Conservation (phyloP, 2,888 invertebrate genomes). For the Archips crataeganus region DNA sequence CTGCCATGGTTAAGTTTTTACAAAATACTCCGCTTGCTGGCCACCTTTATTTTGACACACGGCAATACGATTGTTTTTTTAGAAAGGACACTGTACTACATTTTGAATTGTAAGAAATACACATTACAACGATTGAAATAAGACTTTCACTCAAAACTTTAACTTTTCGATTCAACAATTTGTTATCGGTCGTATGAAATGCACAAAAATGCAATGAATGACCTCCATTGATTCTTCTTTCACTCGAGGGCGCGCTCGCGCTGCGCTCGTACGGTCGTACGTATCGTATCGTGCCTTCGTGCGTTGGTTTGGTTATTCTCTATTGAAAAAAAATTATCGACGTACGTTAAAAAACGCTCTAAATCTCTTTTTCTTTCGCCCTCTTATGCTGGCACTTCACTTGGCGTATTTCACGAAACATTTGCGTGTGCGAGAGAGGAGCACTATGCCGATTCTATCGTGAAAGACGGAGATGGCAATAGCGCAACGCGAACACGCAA, state of each 20-base stretch:
- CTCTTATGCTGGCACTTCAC: too few relatives aligned
- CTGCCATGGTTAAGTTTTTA: conserved; percentile 79
- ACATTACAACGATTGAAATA: conserved; percentile 60
- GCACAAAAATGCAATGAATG: conserved; percentile 82
- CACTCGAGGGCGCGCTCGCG: conserved; percentile 57
- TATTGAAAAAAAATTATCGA: too few relatives aligned
- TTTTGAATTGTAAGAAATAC: conserved; percentile 55
- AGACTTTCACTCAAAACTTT: conserved; percentile 53
- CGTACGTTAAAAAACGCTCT: too few relatives aligned
- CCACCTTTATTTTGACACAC: conserved; percentile 56
- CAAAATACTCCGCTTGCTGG: conserved; percentile 45
- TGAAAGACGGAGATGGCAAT: too few relatives aligned
- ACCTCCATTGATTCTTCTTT: conserved; percentile 81
- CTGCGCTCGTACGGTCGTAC: too few relatives aligned
- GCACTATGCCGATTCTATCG: too few relatives aligned
- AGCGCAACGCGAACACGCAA: too few relatives aligned
- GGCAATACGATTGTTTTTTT: conserved; percentile 47
- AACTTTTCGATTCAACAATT: conserved; percentile 49
- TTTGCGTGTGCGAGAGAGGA: too few relatives aligned
- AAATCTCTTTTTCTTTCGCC: too few relatives aligned
- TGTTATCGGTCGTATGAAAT: conserved; percentile 55
- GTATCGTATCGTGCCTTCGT: conserved; percentile 26
- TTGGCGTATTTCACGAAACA: too few relatives aligned
- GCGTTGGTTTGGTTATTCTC: not conserved
- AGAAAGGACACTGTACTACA: conserved; percentile 43